A percentile compares a stretch with the other conserved stretches of the same genome.
Conservation (phyloP, 2,113 vertebrate species). For the Lycocorax pyrrhopterus region DNA sequence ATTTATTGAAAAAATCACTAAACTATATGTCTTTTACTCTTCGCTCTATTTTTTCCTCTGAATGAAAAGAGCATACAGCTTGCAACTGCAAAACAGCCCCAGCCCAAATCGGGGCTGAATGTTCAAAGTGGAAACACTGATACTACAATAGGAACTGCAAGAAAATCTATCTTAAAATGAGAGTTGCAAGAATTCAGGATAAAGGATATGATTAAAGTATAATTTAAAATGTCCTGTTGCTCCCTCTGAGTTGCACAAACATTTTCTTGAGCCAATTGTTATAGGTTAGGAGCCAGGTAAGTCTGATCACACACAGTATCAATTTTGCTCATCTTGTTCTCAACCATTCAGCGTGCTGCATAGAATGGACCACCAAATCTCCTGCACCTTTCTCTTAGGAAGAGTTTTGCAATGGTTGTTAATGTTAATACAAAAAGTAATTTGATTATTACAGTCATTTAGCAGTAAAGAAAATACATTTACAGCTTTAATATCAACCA, state of each 20-base stretch:
- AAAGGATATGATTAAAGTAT: background rate
- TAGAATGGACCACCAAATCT: background rate
- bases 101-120: background rate
- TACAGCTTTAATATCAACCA: background rate
- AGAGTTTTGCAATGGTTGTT: background rate
- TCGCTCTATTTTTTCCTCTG: background rate
- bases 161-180: background rate
- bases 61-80: background rate
- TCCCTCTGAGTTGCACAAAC: background rate
- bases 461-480: background rate
- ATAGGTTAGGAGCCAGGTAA: background rate
- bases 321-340: background rate
- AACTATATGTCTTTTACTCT: background rate
- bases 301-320: background rate
- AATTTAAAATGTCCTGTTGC: background rate
- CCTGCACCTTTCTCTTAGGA: background rate
- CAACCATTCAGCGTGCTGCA: background rate
- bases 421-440: background rate
- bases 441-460: background rate
- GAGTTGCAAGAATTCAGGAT: background rate
- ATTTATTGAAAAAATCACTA: conserved; percentile 23
- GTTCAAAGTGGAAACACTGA: background rate
- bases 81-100: background rate
- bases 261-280: background rate
- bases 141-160: background rate